Conservation (phyloP, 2,113 vertebrate genomes). For the Trinectes maculatus region DNA sequence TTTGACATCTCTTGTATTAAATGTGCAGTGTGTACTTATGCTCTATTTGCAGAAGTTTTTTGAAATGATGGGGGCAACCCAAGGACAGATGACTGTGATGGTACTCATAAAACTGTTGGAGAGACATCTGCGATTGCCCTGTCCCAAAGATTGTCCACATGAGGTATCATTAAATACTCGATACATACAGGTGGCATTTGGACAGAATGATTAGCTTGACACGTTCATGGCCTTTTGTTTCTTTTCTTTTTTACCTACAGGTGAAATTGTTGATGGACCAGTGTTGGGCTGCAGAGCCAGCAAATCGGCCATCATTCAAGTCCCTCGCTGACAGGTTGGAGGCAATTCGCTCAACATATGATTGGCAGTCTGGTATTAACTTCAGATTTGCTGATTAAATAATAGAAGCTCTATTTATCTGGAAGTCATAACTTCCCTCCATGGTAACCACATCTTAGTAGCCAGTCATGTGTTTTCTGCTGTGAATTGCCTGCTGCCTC, state of each 20-base stretch:
- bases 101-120: slow-evolving; percentile 86
- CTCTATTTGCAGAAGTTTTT: slow-evolving; percentile 83
- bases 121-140: slow-evolving; percentile 80
- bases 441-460: background rate
- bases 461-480: slow-evolving; percentile 7
- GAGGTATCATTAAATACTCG: slow-evolving; percentile 80
- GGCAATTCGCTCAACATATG: slow-evolving; percentile 58
- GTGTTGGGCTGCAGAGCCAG: slow-evolving; percentile 86
- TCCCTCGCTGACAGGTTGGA: slow-evolving; percentile 82
- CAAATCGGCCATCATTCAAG: slow-evolving; percentile 83
- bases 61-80: slow-evolving; percentile 82
- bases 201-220: background rate
- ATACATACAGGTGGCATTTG: background rate
- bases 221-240: background rate
- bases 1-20: background rate
- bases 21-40: background rate
- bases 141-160: slow-evolving; percentile 84
- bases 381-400: slow-evolving; percentile 67
- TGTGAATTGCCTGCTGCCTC: slow-evolving; percentile 20
- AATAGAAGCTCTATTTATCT: background rate
- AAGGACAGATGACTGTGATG: slow-evolving; percentile 86
- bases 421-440: slow-evolving; percentile 18
- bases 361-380: slow-evolving; percentile 63
- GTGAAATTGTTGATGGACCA: slow-evolving; percentile 83
- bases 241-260: slow-evolving; percentile 38